Evolutionary conservation across 2,113 vertebrate species (phyloP), one percentile per base, ranked within the genome.

Genomic region (Fukomys damarensis): DNA sequence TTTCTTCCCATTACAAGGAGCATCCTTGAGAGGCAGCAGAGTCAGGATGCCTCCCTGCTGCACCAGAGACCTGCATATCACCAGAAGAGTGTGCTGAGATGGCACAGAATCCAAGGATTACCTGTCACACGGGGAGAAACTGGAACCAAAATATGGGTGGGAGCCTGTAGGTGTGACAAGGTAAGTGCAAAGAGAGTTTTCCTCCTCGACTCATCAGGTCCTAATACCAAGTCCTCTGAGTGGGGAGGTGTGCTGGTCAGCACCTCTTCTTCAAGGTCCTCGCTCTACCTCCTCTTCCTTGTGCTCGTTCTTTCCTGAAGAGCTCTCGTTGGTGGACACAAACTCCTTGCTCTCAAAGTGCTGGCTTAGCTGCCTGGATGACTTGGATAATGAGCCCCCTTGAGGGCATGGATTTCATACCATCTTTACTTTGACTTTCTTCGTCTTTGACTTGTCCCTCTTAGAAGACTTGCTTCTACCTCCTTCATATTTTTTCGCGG

Each of bases 271-370:
- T 99, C 99, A 0, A n/a, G n/a, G 98, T 97, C 97, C 93, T 98
- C 99, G 74, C 98, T 98, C 98, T 96, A 98, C 97, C 96, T 76
- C 66, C 98, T 98, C 95, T 98, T 97, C 98, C 97, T 98, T 72
- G 98, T 98, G 94, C 95, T 98, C 97, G 98, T 99, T 99, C 43
- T 99, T 99, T 1, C 98, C 99, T 0, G 99, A 99, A 17, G 99
- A 99, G 96, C 99, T 99, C 95, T 99, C 99, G 0, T 99, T 99
- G 0, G 99, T 99, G 96, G 99, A 99, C 84, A 99, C 99, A n/a
- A 99, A 99, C 88, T 99, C 99, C 95, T 99, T 99, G 98, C 99
- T 99, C 98, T 99, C 99, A 97, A 99, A 99, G 98, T 99, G 99
- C 87, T 99, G 99, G 0, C 98, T 99, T 54, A 90, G 94, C 6